Percentiles rank a stretch among this genome's conserved stretches.
phyloP scores from a whole-genome alignment of 2,888 invertebrate genomes.

The Dendrolimus houi region DNA sequence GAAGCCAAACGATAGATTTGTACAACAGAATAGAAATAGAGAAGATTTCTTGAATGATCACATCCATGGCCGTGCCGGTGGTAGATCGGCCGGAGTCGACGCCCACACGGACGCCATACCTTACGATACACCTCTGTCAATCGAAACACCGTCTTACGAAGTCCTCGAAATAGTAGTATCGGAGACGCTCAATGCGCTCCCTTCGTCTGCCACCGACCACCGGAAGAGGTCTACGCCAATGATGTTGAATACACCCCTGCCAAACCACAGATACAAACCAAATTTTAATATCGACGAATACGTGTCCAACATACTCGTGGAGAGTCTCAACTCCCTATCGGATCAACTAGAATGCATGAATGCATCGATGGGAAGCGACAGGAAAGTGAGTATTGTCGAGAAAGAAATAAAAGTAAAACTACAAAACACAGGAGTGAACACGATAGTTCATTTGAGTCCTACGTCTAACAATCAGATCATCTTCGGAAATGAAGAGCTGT shows the following conservation, averaged over 20 bases:
- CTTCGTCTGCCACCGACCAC: constrained; percentile 13
- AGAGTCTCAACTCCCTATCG: constrained; percentile 65
- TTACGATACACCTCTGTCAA: constrained; percentile 27
- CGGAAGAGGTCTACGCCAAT: not conserved
- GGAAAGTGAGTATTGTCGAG: constrained; percentile 60
- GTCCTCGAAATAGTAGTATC: constrained; percentile 64
- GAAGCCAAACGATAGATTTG: not conserved
- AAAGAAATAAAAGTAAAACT: constrained; percentile 70
- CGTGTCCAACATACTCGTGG: constrained; percentile 69
- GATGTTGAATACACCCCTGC: not conserved
- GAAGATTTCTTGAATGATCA: not conserved
- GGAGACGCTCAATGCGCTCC: constrained; percentile 39
- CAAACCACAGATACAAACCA: constrained; percentile 8
- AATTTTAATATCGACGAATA: constrained; percentile 62
- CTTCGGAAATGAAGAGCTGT: constrained; percentile 63
- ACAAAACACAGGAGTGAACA: constrained; percentile 66
- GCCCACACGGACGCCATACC: constrained; percentile 32
- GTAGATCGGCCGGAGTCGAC: constrained; percentile 21
- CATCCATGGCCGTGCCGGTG: not conserved
- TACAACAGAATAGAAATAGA: not conserved
- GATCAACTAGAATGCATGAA: constrained; percentile 64
- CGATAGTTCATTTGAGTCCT: constrained; percentile 66
- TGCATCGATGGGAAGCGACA: constrained; percentile 48
- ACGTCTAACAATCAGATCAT: constrained; percentile 68
- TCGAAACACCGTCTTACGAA: constrained; percentile 43